These are phyloP conservation scores for Drosophila saltans DNA, from an alignment of 1,140 invertebrate species.

Conservation along the genomic window DNA sequence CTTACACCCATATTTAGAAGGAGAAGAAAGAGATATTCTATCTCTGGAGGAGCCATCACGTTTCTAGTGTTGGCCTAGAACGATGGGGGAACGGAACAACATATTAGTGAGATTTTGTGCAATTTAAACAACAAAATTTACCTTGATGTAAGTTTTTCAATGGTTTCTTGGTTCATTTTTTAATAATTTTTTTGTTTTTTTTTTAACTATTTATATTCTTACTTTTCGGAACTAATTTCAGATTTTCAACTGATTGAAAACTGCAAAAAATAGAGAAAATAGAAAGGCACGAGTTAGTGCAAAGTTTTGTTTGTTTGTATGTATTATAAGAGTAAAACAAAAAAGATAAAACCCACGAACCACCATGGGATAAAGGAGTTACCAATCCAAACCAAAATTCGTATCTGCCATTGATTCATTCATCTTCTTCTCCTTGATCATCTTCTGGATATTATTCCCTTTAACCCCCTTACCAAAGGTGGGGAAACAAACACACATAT, in stretches of 20 bases:
- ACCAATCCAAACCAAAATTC: constrained; percentile 13
- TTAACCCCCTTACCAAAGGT: constrained; percentile 78
- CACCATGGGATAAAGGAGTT: constrained; percentile 51
- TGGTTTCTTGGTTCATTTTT: constrained; percentile 14
- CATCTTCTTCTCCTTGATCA: neutral
- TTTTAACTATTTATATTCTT: constrained; percentile 38
- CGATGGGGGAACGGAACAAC: constrained; percentile 62
- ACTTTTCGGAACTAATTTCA: constrained; percentile 41
- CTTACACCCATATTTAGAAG: constrained; percentile 30
- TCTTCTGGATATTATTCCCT: constrained; percentile 53
- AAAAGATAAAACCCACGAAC: constrained; percentile 56
- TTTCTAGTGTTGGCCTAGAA: constrained; percentile 78
- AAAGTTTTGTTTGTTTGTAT: constrained; percentile 41
- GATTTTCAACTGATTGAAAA: constrained; percentile 78
- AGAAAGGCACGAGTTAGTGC: constrained; percentile 73
- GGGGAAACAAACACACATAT: constrained; percentile 74
- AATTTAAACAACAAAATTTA: constrained; percentile 56
- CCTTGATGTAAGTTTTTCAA: constrained; percentile 48
- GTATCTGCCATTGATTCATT: constrained; percentile 1
- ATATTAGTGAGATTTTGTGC: constrained; percentile 70
- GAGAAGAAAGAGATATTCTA: constrained; percentile 26
- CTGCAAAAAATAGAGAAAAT: constrained; percentile 79
- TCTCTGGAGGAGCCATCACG: constrained; percentile 51
- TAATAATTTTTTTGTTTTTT: constrained; percentile 26
- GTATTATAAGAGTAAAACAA: constrained; percentile 35